Base-by-base conservation (phyloP, 2,888 invertebrate genomes). In the Drosophila siamana region DNA sequence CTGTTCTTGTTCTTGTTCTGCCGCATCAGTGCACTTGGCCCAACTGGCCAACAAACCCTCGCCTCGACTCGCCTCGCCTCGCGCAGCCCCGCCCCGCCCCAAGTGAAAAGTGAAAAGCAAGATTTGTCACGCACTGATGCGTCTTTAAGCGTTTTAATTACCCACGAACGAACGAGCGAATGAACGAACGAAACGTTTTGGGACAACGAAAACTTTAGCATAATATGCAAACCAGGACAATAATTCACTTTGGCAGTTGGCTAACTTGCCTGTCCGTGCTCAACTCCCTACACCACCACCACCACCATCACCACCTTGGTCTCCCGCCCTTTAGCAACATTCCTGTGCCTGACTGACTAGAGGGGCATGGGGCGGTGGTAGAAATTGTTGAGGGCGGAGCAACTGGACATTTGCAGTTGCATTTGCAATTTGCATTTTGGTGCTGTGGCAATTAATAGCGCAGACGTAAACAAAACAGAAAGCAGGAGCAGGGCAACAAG, bases 41-140 rank as follows among this genome's bases (percentile, higher is more conserved):
- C 30, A 52, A 4, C 47, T 44, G 63, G 26, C 36, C 36, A 36
- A 33, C n/a, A 11, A 11, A 19, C 19, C 3, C 2, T 3, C 19
- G 19, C 19, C 19, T 1, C 36, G 9, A 13, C 13, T n/a, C n/a
- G n/a, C n/a, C n/a, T n/a, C n/a, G n/a, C n/a, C n/a, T n/a, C n/a
- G n/a, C n/a, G n/a, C n/a, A n/a, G n/a, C 13, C 13, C 2, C 36
- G 0, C 5, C 13, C 13, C 13, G 36, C 2, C 44, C 28, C 70
- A 74, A 86, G 77, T 82, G 85, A 85, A 90, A 90, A 89, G 90
- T 90, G 86, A 90, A 89, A 89, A 89, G 87, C 81, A 81, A 87
- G 89, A 89, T 89, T 89, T 90, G 89, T 87, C 80, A 89, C 88
- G 89, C 90, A 81, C 89, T 87, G 89, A 87, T 90, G 89, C 89